Base-by-base conservation (phyloP, 2,888 invertebrate species). In the Rotaria macrura region DNA sequence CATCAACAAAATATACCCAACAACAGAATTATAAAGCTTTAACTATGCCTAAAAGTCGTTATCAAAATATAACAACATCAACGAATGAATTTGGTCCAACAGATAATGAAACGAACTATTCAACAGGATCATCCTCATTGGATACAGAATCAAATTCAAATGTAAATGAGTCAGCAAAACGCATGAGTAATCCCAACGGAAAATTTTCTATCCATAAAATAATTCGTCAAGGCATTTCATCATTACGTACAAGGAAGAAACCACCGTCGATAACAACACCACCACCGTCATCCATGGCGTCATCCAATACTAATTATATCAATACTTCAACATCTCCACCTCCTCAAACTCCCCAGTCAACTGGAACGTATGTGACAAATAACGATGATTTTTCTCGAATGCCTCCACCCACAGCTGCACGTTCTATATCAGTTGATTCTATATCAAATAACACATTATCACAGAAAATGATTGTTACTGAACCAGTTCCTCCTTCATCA, bases 181-280 rank as follows among this genome's bases (percentile, higher is more conserved):
- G 79, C 14, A 25, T 79, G 1, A 79, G 23, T 79, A 65, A 65
- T 65, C 65, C 65, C 14, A 65, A 65, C 20, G 65, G 65, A 65
- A 79, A 79, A 79, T 79, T 79, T 79, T 79, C 79, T 12, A 79
- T 79, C 43, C 79, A 79, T n/a, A 79, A 79, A 79, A 79, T 79
- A 0, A n/a, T 79, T n/a, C 4, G 79, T 20, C 43, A 79, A 38
- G 79, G 79, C n/a, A 20, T 79, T 79, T 43, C 79, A 43, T 74
- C 74, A 40, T 79, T 25, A 43, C 79, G 79, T 79, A 79, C 79
- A 23, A 40, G 79, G 4, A 79, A 79, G 14, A 79, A 79, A 79
- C 79, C 40, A n/a, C n/a, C 79, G n/a, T 40, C 43, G 9, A 25
- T 40, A 23, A 43, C n/a, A 40, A 25, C 79, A 14, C 10, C 79